Evolutionary conservation across 2,113 vertebrate genomes (phyloP), one percentile per base, ranked within the genome.

Genomic region (Oplegnathus fasciatus): DNA sequence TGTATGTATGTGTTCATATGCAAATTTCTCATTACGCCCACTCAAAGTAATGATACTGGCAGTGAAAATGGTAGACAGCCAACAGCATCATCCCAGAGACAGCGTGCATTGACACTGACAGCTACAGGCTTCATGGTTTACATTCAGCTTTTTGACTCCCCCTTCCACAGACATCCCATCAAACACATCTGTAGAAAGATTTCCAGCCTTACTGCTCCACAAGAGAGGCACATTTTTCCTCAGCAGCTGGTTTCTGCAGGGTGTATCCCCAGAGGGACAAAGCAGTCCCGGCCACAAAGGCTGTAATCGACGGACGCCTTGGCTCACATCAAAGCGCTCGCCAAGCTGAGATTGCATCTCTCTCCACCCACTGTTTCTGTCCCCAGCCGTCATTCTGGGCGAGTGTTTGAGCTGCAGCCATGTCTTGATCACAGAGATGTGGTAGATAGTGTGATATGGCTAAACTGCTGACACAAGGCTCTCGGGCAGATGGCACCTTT

Each of bases 401-500:
- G 44, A 80, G 73, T 40, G 52, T 83, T 88, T 81, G 69, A 86
- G 83, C 75, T 28, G 54, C 64, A 79, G 86, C 78, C 67, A 86
- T 55, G 85, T 93, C 80, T 90, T 90, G 83, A 94, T 94, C 89
- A 90, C 73, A 86, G 83, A 73, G 88, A 86, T 84, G 86, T 74
- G 83, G 76, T 85, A 70, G 84, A 76, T 89, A 4, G 83, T 81
- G 66, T 86, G 88, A 87, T 88, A 71, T 32, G 65, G 83, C 79
- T 85, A 89, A 92, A 93, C 83, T 75, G 89, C 83, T 93, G 86
- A 93, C 89, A 89, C 84, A 48, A 80, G 85, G 79, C 88, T 86
- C 66, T 83, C 24, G 24, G 87, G 82, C 87, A 93, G 90, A 94
- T 95, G 89, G 86, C 71, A 88, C 75, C 82, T 89, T 92, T 87